Percentiles rank a stretch among this genome's conserved stretches.
Conservation (phyloP, 2,888 invertebrate genomes). For the Agrotis exclamationis region DNA sequence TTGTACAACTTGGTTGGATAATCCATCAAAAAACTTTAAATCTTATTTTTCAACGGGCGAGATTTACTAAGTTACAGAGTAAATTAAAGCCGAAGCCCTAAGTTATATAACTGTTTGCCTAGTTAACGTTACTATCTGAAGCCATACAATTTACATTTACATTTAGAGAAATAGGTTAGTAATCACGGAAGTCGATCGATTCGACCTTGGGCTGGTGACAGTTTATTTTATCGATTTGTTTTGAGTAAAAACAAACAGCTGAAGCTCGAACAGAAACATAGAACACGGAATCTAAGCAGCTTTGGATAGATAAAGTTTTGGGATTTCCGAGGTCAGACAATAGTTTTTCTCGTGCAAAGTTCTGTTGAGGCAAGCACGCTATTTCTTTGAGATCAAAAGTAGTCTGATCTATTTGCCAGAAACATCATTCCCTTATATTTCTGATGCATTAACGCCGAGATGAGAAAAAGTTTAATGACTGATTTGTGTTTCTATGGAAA, state of each 20-base stretch:
- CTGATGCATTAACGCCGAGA: too few relatives aligned
- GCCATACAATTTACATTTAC: constrained; percentile 21
- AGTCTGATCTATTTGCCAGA: too few relatives aligned
- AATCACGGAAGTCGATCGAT: constrained; percentile 17
- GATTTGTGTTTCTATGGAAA: too few relatives aligned
- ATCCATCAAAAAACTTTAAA: too few relatives aligned
- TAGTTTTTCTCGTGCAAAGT: neutral
- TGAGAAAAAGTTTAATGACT: too few relatives aligned
- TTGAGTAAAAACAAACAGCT: too few relatives aligned
- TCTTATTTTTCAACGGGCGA: too few relatives aligned
- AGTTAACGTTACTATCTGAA: constrained; percentile 9
- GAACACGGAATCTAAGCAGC: neutral
- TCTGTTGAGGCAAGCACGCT: neutral
- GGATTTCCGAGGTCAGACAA: neutral
- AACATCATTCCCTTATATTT: too few relatives aligned
- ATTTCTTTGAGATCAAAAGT: too few relatives aligned
- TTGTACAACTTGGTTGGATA: too few relatives aligned
- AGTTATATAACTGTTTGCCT: neutral
- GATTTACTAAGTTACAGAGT: neutral
- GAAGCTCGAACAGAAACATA: neutral
- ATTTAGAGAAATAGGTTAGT: constrained; percentile 17
- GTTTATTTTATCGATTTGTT: neutral
- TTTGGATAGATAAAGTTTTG: too few relatives aligned
- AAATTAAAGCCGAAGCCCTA: neutral
- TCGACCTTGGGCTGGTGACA: constrained; percentile 17